Conservation (phyloP, 2,888 invertebrate genomes). For the Beris chalybata region DNA sequence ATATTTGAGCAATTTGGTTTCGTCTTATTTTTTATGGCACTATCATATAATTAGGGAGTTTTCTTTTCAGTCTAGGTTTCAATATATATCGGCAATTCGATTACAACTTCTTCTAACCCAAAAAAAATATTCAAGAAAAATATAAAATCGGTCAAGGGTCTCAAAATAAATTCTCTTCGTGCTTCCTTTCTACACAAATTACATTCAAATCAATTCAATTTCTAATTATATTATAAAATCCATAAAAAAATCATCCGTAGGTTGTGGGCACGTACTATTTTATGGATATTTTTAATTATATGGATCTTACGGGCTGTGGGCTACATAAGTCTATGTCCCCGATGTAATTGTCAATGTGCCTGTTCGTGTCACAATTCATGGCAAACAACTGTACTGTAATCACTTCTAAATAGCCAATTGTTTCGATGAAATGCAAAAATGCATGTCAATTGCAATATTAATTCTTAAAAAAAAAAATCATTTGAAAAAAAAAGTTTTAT, state of each 20-base stretch:
- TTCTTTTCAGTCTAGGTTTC: too few relatives aligned
- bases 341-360: conserved; percentile 34
- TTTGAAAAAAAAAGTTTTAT: not conserved
- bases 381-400: conserved; percentile 32
- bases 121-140: too few relatives aligned
- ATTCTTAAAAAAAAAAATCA: not conserved
- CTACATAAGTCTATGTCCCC: conserved; percentile 29
- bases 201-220: too few relatives aligned
- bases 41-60: too few relatives aligned
- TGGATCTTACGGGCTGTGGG: conserved; percentile 41
- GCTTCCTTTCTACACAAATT: too few relatives aligned
- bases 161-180: too few relatives aligned
- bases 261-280: conserved; percentile 44
- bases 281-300: conserved; percentile 44
- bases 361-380: conserved; percentile 35
- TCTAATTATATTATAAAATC: not conserved
- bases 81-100: too few relatives aligned
- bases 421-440: not conserved
- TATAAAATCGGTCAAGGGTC: too few relatives aligned
- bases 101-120: too few relatives aligned
- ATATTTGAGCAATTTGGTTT: too few relatives aligned
- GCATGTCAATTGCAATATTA: not conserved
- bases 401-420: too few relatives aligned
- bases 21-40: too few relatives aligned
- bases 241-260: conserved; percentile 38